A percentile compares a stretch with the other conserved stretches of the same genome.
phyloP scores from a whole-genome alignment of 64 coral and sea anemone species.

The Actinia equina region DNA sequence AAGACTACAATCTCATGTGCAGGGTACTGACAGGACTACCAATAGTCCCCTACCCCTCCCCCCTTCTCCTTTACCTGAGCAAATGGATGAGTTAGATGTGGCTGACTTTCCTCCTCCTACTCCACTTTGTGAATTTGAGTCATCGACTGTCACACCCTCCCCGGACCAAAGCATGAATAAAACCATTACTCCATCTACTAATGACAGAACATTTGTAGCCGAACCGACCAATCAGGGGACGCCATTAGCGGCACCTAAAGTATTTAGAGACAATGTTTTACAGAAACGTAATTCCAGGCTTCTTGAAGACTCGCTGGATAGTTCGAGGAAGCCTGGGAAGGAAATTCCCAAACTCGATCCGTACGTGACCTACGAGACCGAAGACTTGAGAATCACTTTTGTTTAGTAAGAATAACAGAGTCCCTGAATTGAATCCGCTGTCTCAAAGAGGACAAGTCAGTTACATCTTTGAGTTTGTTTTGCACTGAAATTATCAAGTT shows the following conservation, averaged over 20 bases:
- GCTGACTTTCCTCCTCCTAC: slow-evolving; percentile 56
- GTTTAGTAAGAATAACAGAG: background rate
- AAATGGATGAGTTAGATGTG: slow-evolving; percentile 33
- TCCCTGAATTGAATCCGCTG: background rate
- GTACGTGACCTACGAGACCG: slow-evolving; percentile 55
- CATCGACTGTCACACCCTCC: background rate
- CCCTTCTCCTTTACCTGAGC: slow-evolving; percentile 35
- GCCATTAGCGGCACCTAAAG: slow-evolving; percentile 19
- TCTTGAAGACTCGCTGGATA: background rate
- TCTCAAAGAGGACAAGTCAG: background rate
- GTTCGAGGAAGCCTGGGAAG: slow-evolving; percentile 7
- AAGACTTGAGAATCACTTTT: slow-evolving; percentile 67
- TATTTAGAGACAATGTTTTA: slow-evolving; percentile 15
- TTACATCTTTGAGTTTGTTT: background rate
- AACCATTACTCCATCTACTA: slow-evolving; percentile 36
- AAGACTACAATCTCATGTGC: too few species aligned
- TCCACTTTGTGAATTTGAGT: background rate
- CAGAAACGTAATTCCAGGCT: slow-evolving; percentile 7
- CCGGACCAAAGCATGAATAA: slow-evolving; percentile 31
- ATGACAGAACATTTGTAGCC: slow-evolving; percentile 43
- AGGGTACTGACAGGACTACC: background rate
- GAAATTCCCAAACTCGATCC: slow-evolving; percentile 55
- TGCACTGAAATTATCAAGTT: background rate
- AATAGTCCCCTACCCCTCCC: slow-evolving; percentile 44
- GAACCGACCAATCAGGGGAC: slow-evolving; percentile 34